These are phyloP conservation scores for Myotis vivesi DNA, from an alignment of 2,797 vertebrate genomes.

Conservation along the genomic window DNA sequence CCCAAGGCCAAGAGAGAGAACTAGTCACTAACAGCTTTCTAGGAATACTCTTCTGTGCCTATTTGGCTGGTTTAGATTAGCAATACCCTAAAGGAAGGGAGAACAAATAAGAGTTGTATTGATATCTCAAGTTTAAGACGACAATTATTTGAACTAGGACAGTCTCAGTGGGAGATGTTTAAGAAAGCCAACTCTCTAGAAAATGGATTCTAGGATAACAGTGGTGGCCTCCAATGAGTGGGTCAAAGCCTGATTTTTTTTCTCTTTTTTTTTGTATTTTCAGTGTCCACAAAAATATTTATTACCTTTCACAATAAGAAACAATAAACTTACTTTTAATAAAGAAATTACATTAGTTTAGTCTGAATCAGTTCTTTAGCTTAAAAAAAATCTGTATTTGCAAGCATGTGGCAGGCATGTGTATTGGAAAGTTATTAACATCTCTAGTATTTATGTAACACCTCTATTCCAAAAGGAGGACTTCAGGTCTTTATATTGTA, in stretches of 20 bases:
- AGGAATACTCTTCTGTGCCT: background rate
- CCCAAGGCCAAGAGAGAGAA: background rate
- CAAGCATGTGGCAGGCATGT: constrained; percentile 29
- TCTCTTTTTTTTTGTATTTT: background rate
- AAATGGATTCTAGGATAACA: background rate
- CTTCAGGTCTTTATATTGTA: constrained; percentile 4
- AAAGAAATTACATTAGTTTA: background rate
- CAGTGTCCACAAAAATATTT: background rate
- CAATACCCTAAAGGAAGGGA: background rate
- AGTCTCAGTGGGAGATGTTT: background rate
- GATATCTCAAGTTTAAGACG: background rate
- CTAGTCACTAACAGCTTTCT: background rate
- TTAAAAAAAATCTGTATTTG: background rate
- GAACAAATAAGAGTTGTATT: background rate
- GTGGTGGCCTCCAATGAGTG: background rate
- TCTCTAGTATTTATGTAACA: constrained; percentile 33
- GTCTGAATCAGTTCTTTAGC: background rate
- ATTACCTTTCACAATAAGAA: background rate
- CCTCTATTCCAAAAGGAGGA: constrained; percentile 10
- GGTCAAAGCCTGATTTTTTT: background rate
- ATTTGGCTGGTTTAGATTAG: background rate
- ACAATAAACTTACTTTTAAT: background rate
- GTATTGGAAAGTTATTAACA: constrained; percentile 33
- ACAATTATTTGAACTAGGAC: background rate
- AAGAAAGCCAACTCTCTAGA: background rate